Conservation (phyloP, 2,113 vertebrate species). For the Todiramphus chloris region DNA sequence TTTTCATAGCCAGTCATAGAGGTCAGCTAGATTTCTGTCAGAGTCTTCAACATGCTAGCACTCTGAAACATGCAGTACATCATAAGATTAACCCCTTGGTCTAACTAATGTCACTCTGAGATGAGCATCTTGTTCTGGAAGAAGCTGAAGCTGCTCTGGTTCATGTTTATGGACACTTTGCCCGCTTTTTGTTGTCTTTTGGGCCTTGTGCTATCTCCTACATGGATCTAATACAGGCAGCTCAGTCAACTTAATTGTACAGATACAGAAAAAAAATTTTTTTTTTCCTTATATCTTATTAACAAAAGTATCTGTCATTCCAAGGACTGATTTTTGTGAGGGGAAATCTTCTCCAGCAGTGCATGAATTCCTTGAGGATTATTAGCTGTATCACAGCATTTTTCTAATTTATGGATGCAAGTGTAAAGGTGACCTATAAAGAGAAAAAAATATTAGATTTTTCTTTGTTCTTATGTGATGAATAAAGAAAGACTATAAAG, state of each 20-base stretch:
- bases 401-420: background rate
- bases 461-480: background rate
- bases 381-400: background rate
- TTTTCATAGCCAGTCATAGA: background rate
- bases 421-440: background rate
- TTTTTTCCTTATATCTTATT: background rate
- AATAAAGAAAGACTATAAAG: background rate
- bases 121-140: background rate
- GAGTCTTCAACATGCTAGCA: too few relatives aligned
- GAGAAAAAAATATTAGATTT: background rate
- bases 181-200: background rate
- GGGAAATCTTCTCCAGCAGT: background rate
- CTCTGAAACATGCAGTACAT: background rate
- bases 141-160: background rate
- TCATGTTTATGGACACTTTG: background rate
- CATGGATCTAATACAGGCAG: background rate
- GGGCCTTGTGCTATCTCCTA: background rate
- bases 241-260: background rate
- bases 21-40: background rate
- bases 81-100: background rate
- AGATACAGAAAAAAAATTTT: background rate
- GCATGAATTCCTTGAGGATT: background rate
- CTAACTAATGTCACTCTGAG: background rate
- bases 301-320: background rate
- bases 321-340: background rate